phyloP scores from a whole-genome alignment of 2,797 vertebrate species.

The Poeciliopsis presidionis region DNA sequence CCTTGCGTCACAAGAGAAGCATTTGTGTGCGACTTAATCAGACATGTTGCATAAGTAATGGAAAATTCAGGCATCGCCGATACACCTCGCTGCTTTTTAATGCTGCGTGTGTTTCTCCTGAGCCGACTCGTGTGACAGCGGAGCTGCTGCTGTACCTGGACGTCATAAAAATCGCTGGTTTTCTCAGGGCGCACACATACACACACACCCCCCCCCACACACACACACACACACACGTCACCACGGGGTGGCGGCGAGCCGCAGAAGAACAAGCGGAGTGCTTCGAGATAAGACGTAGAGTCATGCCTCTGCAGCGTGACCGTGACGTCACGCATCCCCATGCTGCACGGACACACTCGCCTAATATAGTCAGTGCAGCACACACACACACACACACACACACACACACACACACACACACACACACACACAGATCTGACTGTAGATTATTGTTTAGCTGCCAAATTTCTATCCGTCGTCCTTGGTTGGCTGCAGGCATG shows the following conservation, averaged over 20 bases:
- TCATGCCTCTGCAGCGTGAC: constrained; percentile 75
- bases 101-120: constrained; percentile 20
- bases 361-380: constrained; percentile 75
- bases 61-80: constrained; percentile 31
- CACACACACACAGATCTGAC: not conserved
- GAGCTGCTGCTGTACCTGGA: constrained; percentile 18
- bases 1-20: constrained; percentile 27
- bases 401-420: not conserved
- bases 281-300: constrained; percentile 70
- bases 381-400: constrained; percentile 25
- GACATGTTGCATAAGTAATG: constrained; percentile 30
- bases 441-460: constrained; percentile 6
- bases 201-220: constrained; percentile 16
- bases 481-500: constrained; percentile 30
- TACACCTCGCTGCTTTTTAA: constrained; percentile 17
- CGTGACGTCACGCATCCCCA: constrained; percentile 67
- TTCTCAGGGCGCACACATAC: constrained; percentile 25
- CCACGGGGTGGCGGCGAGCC: constrained; percentile 36
- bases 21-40: constrained; percentile 30
- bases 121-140: constrained; percentile 18
- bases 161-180: constrained; percentile 39
- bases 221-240: constrained; percentile 14
- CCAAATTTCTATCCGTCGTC: constrained; percentile 30
- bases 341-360: constrained; percentile 45
- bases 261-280: constrained; percentile 55